Conservation (phyloP, 1,140 invertebrate genomes). For the Philopotamus ludificatus region DNA sequence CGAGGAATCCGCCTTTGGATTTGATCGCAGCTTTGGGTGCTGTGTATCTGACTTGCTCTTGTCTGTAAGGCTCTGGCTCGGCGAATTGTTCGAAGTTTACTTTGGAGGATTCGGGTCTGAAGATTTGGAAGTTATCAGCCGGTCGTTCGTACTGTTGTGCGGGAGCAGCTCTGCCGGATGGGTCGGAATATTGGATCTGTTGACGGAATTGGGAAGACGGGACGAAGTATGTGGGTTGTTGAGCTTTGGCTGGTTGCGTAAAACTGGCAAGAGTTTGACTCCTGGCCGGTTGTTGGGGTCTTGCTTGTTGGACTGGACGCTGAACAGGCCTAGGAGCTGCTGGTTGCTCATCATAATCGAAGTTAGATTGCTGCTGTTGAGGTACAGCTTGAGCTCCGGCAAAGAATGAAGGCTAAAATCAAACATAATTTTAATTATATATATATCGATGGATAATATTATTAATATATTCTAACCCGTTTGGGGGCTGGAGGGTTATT, state of each 20-base stretch:
- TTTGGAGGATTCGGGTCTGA: conserved; percentile 35
- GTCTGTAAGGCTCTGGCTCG: conserved; percentile 42
- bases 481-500: conserved; percentile 23
- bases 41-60: conserved; percentile 20
- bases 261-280: conserved; percentile 42
- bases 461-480: conserved; percentile 20
- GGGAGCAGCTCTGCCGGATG: neutral
- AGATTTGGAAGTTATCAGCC: conserved; percentile 26
- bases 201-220: conserved; percentile 32
- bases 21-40: conserved; percentile 29
- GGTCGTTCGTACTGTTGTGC: conserved; percentile 23
- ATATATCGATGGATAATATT: conserved; percentile 17
- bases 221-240: conserved; percentile 10
- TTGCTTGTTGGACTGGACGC: conserved; percentile 13
- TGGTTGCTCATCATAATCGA: conserved; percentile 49
- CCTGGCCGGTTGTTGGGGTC: conserved; percentile 41
- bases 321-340: conserved; percentile 47
- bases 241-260: conserved; percentile 41
- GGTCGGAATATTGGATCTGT: conserved; percentile 20
- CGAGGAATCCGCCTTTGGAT: conserved; percentile 62
- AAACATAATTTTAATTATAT: neutral
- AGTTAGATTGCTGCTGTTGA: conserved; percentile 46
- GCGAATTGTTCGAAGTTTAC: conserved; percentile 27
- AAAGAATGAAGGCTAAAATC: conserved; percentile 38
- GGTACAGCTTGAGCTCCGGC: conserved; percentile 42